Evolutionary conservation across 2,113 vertebrate species (phyloP).

Genomic region (Varanus salvator): DNA sequence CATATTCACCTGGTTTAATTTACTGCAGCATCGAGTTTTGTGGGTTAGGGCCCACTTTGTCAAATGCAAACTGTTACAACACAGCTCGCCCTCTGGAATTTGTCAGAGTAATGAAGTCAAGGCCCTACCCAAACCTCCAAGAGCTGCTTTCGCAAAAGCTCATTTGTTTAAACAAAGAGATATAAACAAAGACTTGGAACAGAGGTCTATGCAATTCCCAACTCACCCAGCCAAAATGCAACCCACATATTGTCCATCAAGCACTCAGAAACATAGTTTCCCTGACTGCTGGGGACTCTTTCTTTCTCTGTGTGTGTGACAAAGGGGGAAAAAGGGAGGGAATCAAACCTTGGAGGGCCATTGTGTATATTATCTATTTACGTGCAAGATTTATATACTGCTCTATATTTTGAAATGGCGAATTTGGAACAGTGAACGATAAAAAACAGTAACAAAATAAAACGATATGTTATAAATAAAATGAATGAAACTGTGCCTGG

Average conservation of each 20-base stretch:
- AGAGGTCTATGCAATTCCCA: neutral
- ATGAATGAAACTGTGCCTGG: too few species aligned
- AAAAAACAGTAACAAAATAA: too few species aligned
- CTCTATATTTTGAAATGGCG: too few species aligned
- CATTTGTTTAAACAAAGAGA: conserved; percentile 1
- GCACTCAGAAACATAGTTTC: neutral
- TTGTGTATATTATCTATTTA: too few species aligned
- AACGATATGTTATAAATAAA: too few species aligned
- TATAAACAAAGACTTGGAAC: conserved; percentile 25
- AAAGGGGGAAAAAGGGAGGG: too few species aligned
- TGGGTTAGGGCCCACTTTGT: neutral
- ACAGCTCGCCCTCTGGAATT: conserved; percentile 1
- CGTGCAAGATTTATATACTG: too few species aligned
- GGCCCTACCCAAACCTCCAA: neutral
- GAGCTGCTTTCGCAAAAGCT: neutral
- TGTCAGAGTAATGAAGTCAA: neutral
- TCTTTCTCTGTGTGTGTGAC: too few species aligned
- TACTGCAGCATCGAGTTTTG: neutral
- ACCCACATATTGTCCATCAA: neutral
- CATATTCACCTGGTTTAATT: neutral
- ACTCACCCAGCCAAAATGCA: neutral
- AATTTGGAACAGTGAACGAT: too few species aligned
- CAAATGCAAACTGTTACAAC: neutral
- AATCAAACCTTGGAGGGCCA: too few species aligned
- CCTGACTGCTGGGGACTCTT: neutral